Evolutionary conservation across 2,113 vertebrate genomes (phyloP).

Genomic region (Micromys minutus): DNA sequence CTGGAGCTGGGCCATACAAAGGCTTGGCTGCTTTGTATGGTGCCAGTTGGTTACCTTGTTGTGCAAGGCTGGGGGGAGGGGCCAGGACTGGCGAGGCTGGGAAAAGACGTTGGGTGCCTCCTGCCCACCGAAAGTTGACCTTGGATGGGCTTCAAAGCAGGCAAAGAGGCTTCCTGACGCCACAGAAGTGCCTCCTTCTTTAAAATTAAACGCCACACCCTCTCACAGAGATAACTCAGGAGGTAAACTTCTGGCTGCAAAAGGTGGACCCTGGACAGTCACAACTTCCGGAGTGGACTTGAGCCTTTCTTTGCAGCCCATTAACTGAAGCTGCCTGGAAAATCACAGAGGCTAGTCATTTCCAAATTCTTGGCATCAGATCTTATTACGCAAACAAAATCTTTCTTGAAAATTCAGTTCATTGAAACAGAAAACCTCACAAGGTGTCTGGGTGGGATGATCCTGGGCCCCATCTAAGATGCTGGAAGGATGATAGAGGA

Average conservation of each 20-base stretch:
- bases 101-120: accelerated
- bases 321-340: neutral
- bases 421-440: neutral
- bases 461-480: neutral
- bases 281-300: neutral
- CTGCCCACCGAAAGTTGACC: neutral
- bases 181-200: neutral
- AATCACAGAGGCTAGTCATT: neutral
- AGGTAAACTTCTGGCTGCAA: neutral
- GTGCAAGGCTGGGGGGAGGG: neutral
- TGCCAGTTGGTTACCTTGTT: neutral
- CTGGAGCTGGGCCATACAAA: neutral
- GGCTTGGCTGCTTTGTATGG: neutral
- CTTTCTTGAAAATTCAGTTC: neutral
- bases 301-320: neutral
- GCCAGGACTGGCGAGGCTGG: neutral
- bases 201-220: neutral
- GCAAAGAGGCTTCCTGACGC: neutral
- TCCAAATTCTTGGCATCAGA: slow-evolving; percentile 3
- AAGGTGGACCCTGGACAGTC: neutral
- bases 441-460: neutral
- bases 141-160: slow-evolving; percentile 27
- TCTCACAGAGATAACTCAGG: neutral
- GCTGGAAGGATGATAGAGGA: accelerated
- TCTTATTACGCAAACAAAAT: neutral